A percentile compares a stretch with the other conserved stretches of the same genome.
Evolutionary conservation across 2,113 vertebrate species (phyloP).

Genomic region (Gracilinanus agilis): DNA sequence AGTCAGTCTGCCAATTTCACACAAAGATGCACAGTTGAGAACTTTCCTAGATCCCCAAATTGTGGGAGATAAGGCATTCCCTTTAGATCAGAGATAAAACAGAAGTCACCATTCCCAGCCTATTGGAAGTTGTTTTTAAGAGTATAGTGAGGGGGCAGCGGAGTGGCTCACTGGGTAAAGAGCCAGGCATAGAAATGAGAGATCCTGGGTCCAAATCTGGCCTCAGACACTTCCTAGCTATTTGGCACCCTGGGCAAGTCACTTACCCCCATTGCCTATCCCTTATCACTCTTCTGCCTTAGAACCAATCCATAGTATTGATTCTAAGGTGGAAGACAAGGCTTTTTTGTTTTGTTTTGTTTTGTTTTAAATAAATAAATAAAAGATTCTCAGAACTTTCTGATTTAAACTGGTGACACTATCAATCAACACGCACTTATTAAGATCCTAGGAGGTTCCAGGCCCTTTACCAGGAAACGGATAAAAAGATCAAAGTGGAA

Average conservation of each 20-base stretch:
- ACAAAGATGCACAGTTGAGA: not conserved
- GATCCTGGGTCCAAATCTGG: too few species aligned
- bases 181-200: too few species aligned
- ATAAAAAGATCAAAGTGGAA: not conserved
- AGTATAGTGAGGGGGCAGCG: not conserved
- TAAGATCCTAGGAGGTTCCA: not conserved
- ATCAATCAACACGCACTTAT: not conserved
- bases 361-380: too few species aligned
- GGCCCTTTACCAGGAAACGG: not conserved
- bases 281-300: too few species aligned
- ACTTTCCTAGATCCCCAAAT: slow-evolving; percentile 4
- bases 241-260: too few species aligned
- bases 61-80: not conserved
- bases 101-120: not conserved
- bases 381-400: not conserved
- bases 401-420: not conserved
- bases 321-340: too few species aligned
- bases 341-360: too few species aligned
- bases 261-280: too few species aligned
- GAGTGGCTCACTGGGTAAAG: too few species aligned
- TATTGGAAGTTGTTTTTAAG: not conserved
- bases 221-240: too few species aligned
- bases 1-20: not conserved
- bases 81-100: not conserved
- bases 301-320: too few species aligned